Conservation (phyloP, 1,140 invertebrate genomes). For the Saccostrea cuccullata region DNA sequence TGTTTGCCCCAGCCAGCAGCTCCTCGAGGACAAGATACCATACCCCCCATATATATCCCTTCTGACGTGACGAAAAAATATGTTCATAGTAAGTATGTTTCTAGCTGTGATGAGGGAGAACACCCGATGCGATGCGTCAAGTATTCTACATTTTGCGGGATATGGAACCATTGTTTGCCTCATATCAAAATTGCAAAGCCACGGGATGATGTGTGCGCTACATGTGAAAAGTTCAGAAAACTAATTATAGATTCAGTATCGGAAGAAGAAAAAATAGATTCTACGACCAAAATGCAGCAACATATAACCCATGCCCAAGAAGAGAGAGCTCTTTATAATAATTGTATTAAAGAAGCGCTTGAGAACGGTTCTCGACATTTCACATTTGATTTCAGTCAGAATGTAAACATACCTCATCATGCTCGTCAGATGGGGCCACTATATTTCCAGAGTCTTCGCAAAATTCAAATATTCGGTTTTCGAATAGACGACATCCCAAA, state of each 20-base stretch:
- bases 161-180: constrained; percentile 35
- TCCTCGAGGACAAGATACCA: not conserved
- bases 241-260: constrained; percentile 18
- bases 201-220: constrained; percentile 34
- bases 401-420: no score
- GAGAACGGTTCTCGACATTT: no score
- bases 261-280: constrained; percentile 22
- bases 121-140: not conserved
- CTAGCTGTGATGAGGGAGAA: not conserved
- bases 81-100: constrained; percentile 27
- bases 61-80: not conserved
- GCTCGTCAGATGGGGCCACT: no score
- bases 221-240: constrained; percentile 31
- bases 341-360: no score
- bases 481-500: no score
- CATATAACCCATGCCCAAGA: constrained; percentile 28
- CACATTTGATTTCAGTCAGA: no score
- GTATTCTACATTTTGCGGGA: not conserved
- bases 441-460: no score
- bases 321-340: not conserved
- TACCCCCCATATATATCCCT: constrained; percentile 33
- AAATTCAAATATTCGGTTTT: no score
- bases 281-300: not conserved
- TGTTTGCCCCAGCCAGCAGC: not conserved
- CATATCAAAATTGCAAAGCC: constrained; percentile 18